Evolutionary conservation across 1,140 invertebrate species (phyloP).

Genomic region (Ptiloglossa arizonensis): DNA sequence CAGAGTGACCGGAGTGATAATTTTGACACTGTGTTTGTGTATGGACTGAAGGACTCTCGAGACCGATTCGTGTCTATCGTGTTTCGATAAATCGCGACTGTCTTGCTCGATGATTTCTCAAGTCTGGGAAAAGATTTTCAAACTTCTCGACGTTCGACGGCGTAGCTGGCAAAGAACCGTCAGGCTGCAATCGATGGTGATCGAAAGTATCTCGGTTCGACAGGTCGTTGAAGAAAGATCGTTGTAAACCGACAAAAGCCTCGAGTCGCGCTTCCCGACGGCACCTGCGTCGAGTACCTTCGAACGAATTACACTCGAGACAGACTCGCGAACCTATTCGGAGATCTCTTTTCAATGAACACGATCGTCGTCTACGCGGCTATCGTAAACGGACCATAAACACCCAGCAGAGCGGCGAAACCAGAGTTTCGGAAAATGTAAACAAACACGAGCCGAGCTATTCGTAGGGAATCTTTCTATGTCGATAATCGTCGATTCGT

Average conservation of each 20-base stretch:
- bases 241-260: no score
- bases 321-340: neutral
- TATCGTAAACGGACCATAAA: neutral
- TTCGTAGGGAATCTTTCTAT: no score
- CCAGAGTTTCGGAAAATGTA: neutral
- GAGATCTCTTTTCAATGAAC: neutral
- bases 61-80: neutral
- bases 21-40: neutral
- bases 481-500: neutral
- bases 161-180: no score
- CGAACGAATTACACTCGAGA: neutral
- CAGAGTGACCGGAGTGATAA: neutral
- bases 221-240: no score
- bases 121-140: neutral
- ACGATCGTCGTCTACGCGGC: neutral
- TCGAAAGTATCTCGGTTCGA: neutral
- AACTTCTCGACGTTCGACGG: neutral
- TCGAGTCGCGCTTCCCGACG: slow-evolving; percentile 15
- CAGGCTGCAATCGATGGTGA: neutral
- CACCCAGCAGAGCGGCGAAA: no score
- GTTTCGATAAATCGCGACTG: neutral
- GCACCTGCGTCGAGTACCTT: neutral
- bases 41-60: neutral
- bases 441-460: neutral
- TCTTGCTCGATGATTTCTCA: neutral